Conservation (phyloP, 2,888 invertebrate species). For the Andrena marginata region DNA sequence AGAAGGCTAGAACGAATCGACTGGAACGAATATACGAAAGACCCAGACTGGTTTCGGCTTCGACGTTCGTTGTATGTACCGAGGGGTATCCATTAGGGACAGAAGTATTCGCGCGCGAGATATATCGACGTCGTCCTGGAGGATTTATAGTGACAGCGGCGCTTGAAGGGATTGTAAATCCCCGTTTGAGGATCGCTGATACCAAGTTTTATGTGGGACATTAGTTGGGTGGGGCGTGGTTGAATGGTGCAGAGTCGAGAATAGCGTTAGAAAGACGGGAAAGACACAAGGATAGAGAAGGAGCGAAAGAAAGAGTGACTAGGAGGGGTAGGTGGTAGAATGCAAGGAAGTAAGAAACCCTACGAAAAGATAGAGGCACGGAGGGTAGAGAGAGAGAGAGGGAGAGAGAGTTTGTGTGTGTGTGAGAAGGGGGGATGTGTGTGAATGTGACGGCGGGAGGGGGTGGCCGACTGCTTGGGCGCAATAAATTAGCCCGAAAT, state of each 20-base stretch:
- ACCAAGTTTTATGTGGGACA: conserved; percentile 85
- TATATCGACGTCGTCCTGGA: conserved; percentile 83
- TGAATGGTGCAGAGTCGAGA: conserved; percentile 81
- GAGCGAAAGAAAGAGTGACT: conserved; percentile 53
- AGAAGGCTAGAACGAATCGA: conserved; percentile 51
- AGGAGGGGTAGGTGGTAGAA: conserved; percentile 63
- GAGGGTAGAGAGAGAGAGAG: conserved; percentile 24
- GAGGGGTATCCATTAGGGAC: conserved; percentile 84
- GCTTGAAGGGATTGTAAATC: conserved; percentile 85
- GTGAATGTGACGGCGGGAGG: conserved; percentile 65
- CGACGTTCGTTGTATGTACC: conserved; percentile 72
- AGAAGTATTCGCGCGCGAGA: conserved; percentile 84
- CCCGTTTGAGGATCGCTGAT: conserved; percentile 85
- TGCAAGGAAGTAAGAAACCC: conserved; percentile 72
- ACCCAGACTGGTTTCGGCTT: conserved; percentile 71
- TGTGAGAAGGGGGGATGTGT: conserved; percentile 12
- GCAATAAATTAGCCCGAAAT: conserved; percentile 85
- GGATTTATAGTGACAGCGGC: conserved; percentile 84
- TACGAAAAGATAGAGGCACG: conserved; percentile 32
- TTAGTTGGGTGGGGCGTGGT: conserved; percentile 85
- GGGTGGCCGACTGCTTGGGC: conserved; percentile 78
- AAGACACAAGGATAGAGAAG: conserved; percentile 63
- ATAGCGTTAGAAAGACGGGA: conserved; percentile 76
- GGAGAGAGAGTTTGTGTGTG: not conserved
- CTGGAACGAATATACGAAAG: conserved; percentile 67